Evolutionary conservation across 2,113 vertebrate genomes (phyloP), one percentile per base, ranked within the genome.

Genomic region (Brevimyrus niger): DNA sequence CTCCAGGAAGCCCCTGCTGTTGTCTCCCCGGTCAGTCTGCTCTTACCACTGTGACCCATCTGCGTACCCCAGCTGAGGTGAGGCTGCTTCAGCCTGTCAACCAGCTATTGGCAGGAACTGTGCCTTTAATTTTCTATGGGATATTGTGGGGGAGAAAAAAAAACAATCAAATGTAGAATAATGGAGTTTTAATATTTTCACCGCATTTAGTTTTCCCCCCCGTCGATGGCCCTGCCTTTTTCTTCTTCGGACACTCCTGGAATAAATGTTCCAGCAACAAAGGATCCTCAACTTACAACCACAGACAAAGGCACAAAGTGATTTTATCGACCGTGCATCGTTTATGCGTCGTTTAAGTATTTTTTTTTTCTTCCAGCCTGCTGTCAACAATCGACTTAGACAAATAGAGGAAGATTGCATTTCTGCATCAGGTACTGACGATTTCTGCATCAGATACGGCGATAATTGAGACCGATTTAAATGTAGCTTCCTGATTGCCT

Each of bases 181-280:
- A 86, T 86, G 83, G 83, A 47, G 44, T 50, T 86, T 86, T 86
- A 27, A 47, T 86, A 46, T 87, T 87, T 87, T 87, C 84, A 31
- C 46, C 47, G 8, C n/a, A 17, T n/a, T 35, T 87, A 6, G 3
- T 21, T 53, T 87, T 19, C 2, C 50, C 4, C 4, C 17, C 11
- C 17, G 50, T 87, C 50, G 17, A 10, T 55, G 8, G 3, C 23
- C 3, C 50, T 51, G 85, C 50, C 27, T 53, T 19, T 87, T 55
- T 15, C n/a, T 19, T 27, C 50, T 6, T 31, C 9, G 50, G 50
- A 87, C 47, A 55, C 10, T 87, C 19, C n/a, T 53, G 10, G 10
- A n/a, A 87, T 87, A 87, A 87, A 87, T 51, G 4, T 6, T 3
- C 8, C 13, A 53, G 10, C 7, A 55, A 50, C 31, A 50, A 55